Percentiles rank a stretch among this genome's conserved stretches.
phyloP scores from a whole-genome alignment of 2,888 invertebrate species.

The Cephus sareptanus region DNA sequence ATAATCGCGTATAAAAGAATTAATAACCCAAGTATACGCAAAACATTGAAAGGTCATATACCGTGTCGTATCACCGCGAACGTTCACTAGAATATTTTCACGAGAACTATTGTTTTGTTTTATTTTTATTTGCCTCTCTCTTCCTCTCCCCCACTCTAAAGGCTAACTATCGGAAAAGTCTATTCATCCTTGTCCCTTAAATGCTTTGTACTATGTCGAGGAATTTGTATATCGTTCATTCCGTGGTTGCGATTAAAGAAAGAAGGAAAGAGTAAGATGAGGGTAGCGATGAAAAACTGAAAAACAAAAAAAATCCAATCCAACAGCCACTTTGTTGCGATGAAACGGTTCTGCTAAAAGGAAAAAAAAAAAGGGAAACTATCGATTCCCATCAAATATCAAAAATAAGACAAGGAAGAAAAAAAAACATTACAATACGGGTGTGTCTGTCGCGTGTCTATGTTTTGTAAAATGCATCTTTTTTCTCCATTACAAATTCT shows the following conservation, averaged over 20 bases:
- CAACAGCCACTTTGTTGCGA: no score
- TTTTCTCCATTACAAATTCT: conserved; percentile 29
- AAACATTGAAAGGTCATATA: neutral
- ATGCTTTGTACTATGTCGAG: conserved; percentile 66
- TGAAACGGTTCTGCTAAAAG: conserved; percentile 26
- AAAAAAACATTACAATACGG: no score
- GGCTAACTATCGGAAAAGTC: conserved; percentile 50
- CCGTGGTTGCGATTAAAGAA: no score
- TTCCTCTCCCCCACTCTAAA: conserved; percentile 20
- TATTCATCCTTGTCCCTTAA: conserved; percentile 30
- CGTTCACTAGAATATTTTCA: neutral
- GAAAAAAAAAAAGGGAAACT: conserved; percentile 31
- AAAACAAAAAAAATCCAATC: no score
- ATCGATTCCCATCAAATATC: conserved; percentile 27
- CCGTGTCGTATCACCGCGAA: neutral
- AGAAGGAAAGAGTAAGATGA: no score
- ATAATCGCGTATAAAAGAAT: neutral
- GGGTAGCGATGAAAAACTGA: no score
- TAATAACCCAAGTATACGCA: neutral
- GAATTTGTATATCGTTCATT: conserved; percentile 60
- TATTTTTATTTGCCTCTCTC: conserved; percentile 1
- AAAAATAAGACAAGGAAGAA: neutral
- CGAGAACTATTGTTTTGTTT: neutral
- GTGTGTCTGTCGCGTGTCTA: no score
- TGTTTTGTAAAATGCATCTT: neutral